Base-by-base conservation (phyloP, 2,113 vertebrate species). In the Deroptyus accipitrinus region DNA sequence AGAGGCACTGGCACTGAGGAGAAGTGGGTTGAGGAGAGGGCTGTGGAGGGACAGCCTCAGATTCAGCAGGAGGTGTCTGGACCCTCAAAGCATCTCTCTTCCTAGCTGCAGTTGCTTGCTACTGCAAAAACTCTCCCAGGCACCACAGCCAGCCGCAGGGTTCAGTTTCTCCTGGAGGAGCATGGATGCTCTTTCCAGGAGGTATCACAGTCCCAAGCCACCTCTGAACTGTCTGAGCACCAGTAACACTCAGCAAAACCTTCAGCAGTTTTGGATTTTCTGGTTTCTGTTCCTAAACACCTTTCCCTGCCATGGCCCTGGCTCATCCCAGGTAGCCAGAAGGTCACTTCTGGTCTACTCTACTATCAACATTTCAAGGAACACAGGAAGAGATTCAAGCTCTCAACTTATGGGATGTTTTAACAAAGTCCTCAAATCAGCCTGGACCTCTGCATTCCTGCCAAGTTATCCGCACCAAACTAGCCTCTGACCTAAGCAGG, bases 61-160 rank as follows among this genome's bases (percentile, higher is more conserved):
- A 23, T 27, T 37, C 39, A 49, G 24, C 1, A 0, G 20, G 51
- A 33, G 9, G 6, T 49, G 44, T 25, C 73, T 1, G 0, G 41
- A 68, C 35, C 33, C 48, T 57, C 1, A 0, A 52, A n/a, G 17
- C 48, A 30, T 27, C 64, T 81, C 33, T 30, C 25, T 55, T 62
- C 37, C 25, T 46, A 20, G 11, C 31, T 27, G 31, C 1, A 0
- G 42, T 41, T 11, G 2, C 10, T 14, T 69, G 17, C 48, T 67
- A 33, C 39, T 62, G 48, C 75, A 30, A 48, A 77, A 52, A 14
- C 44, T 39, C 27, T 39, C 51, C 48, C 46, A 73, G 64, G 37
- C 35, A 59, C 55, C 7, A 1, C 25, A 69, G 39, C 62, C 62
- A 82, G 39, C 33, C n/a, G 17, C 18, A 59, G 30, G 41, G 33